Base-by-base conservation (phyloP, 2,888 invertebrate genomes). In the Acanthosepion lycidas region DNA sequence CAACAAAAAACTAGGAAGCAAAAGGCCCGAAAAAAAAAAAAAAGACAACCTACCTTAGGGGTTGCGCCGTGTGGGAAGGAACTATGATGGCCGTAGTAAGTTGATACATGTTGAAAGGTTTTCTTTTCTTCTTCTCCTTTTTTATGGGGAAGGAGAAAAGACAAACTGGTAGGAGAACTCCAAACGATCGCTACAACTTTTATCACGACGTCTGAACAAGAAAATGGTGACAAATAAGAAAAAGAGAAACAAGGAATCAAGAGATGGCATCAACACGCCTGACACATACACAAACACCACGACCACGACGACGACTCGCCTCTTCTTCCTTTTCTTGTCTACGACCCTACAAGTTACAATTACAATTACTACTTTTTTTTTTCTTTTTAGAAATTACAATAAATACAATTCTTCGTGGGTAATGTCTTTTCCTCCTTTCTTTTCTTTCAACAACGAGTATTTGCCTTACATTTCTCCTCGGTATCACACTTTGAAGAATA, bases 11-110 rank as follows among this genome's bases (percentile, higher is more conserved):
- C 42, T 42, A 42, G 42, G 42, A 42, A 42, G 42, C 42, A 42
- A 42, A 42, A 42, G 42, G 42, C 42, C 42, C 42, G 42, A 42
- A 42, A 4, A 51, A 51, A 51, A 51, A 51, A 51, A 51, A 51
- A 51, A 51, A 51, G 6, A 51, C 51, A 51, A 51, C 64, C 23
- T 64, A 64, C 64, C 64, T 64, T 26, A 64, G 64, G 26, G 64
- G 64, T 49, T 92, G 92, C 8, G 92, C 92, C 33, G 42, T 92
- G 92, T 42, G 48, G 1, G 92, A 48, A 26, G 92, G 92, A 28
- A 92, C 92, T 18, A 92, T 42, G 33, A 92, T 49, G 33, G 92
- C 92, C 42, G 92, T 92, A 64, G 64, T 64, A 64, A 64, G 64
- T 64, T 64, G 64, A 64, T 64, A 64, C 64, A 64, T 64, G 64